phyloP scores from a whole-genome alignment of 2,113 vertebrate species.

The Cariama cristata region DNA sequence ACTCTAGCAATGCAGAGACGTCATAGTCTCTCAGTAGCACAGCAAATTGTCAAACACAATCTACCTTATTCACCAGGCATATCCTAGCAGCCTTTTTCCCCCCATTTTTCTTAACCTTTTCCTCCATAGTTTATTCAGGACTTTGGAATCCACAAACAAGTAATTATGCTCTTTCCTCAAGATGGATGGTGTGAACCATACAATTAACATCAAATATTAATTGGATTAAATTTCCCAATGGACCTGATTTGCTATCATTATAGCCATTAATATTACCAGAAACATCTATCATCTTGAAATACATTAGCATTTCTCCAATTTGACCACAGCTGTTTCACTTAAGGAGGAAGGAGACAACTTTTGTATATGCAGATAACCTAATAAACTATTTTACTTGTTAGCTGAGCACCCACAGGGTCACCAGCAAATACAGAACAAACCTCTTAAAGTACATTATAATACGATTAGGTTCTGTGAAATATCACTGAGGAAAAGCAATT shows the following conservation, averaged over 20 bases:
- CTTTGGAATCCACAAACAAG: background rate
- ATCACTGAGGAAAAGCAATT: background rate
- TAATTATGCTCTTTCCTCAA: background rate
- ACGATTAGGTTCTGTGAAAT: background rate
- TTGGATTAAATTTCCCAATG: background rate
- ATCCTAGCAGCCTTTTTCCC: background rate
- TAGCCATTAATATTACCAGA: background rate
- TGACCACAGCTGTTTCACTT: background rate
- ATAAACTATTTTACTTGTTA: background rate
- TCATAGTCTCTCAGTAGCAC: background rate
- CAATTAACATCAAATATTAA: background rate
- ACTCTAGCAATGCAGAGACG: background rate
- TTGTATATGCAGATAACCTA: background rate
- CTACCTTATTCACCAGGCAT: background rate
- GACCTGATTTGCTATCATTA: background rate
- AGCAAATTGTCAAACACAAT: background rate
- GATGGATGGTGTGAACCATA: background rate
- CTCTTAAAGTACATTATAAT: background rate
- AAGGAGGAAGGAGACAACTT: background rate
- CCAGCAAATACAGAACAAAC: background rate
- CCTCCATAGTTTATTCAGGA: background rate
- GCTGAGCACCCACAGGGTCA: background rate
- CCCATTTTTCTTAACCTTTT: background rate
- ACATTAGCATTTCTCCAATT: background rate
- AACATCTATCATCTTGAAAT: background rate